A percentile compares a stretch with the other conserved stretches of the same genome.
phyloP scores from a whole-genome alignment of 2,888 invertebrate genomes.

The Neuroscelio doddi region DNA sequence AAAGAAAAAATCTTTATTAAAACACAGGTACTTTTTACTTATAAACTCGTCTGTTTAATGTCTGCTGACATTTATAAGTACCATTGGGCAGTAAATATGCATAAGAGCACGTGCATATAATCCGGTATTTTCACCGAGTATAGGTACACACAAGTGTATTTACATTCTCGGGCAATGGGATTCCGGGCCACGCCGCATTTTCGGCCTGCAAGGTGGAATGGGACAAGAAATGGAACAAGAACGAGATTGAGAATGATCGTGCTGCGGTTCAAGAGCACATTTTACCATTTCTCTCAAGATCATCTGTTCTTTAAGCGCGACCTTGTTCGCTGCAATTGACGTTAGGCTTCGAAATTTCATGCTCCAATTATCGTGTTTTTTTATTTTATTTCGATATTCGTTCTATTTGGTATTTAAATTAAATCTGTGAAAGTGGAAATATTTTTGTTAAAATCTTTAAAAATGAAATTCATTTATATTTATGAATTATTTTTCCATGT shows the following conservation, averaged over 20 bases:
- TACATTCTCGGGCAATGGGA: slow-evolving; percentile 13
- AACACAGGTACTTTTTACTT: no score
- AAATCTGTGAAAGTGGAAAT: no score
- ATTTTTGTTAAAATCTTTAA: no score
- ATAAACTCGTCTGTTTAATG: slow-evolving; percentile 15
- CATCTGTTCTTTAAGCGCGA: slow-evolving; percentile 14
- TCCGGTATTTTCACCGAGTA: neutral
- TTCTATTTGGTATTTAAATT: no score
- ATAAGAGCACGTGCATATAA: neutral
- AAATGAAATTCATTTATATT: no score
- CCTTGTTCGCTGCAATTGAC: slow-evolving; percentile 17
- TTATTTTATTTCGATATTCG: slow-evolving; percentile 9
- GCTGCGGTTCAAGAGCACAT: slow-evolving; percentile 10
- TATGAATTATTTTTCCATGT: no score
- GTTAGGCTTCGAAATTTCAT: slow-evolving; percentile 24
- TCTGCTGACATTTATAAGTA: slow-evolving; percentile 5
- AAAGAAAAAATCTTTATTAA: no score
- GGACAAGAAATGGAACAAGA: slow-evolving; percentile 30
- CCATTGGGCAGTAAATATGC: neutral
- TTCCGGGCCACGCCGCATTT: slow-evolving; percentile 20
- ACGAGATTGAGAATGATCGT: slow-evolving; percentile 31
- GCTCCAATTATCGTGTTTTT: slow-evolving; percentile 24
- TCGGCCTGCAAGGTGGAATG: slow-evolving; percentile 17
- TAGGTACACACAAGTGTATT: neutral
- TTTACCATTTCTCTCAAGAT: slow-evolving; percentile 25